Conservation (phyloP, 2,113 vertebrate species). For the Gila orcuttii region DNA sequence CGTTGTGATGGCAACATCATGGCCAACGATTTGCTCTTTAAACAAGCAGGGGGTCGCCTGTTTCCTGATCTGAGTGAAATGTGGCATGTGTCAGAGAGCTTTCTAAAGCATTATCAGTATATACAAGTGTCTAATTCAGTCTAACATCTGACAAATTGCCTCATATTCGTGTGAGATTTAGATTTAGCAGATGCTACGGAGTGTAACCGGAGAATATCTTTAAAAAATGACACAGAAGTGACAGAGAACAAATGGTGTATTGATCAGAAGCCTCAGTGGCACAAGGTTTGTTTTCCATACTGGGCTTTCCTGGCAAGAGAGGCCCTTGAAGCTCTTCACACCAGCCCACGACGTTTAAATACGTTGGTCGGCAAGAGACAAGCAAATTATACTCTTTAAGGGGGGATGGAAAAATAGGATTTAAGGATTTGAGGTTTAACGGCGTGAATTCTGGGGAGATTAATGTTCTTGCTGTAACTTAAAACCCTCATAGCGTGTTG, state of each 20-base stretch:
- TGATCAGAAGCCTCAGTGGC: slow-evolving; percentile 8
- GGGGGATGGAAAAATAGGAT: slow-evolving; percentile 38
- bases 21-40: slow-evolving; percentile 2
- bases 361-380: slow-evolving; percentile 38
- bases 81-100: not conserved
- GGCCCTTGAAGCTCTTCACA: slow-evolving; percentile 42
- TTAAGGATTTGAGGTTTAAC: slow-evolving; percentile 38
- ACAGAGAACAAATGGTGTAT: slow-evolving; percentile 1
- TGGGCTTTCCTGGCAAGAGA: slow-evolving; percentile 42
- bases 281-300: slow-evolving; percentile 36
- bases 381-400: slow-evolving; percentile 44
- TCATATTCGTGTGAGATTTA: not conserved
- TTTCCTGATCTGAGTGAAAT: slow-evolving; percentile 21
- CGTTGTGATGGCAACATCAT: slow-evolving; percentile 38
- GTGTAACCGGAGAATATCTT: not conserved
- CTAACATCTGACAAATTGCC: not conserved
- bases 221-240: not conserved
- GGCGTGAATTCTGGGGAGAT: slow-evolving; percentile 27
- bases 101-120: not conserved
- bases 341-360: slow-evolving; percentile 45
- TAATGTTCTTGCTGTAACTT: slow-evolving; percentile 12
- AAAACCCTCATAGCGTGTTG: slow-evolving; percentile 9
- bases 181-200: not conserved
- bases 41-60: not conserved
- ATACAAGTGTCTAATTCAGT: slow-evolving; percentile 22